Base-by-base conservation (phyloP, 1,140 invertebrate species). In the Contarinia nasturtii region DNA sequence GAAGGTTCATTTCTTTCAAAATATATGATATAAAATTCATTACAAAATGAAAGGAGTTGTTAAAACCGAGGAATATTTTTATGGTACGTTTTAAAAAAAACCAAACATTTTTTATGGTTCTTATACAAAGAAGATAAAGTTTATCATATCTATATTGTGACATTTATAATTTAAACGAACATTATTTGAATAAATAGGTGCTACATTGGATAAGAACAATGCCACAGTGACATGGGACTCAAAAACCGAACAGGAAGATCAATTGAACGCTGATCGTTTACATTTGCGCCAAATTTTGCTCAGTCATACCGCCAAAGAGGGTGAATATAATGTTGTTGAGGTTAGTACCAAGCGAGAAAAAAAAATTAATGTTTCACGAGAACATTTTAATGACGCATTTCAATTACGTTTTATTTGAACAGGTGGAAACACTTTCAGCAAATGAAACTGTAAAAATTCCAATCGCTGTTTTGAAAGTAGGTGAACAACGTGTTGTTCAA, bases 311-410 rank as follows among this genome's bases (percentile, higher is more conserved):
- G 81, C 81, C 4, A 78, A 79, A 54, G 68, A 76, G 22, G 79
- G 80, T 52, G 83, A 86, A 69, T 71, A 82, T 42, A 86, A 86
- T 67, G 82, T 86, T 38, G 69, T 87, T 22, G 77, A 82, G 69
- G 72, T 73, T 55, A 60, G 56, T 41, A 41, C 11, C 3, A 17
- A 17, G 3, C n/a, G n/a, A n/a, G 11, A 41, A 17, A 17, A 17
- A 4, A 41, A 5, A 8, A 8, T 41, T 41, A 3, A 17, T 41
- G 10, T 27, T 27, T 27, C 10, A 5, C 27, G 27, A 5, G n/a
- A 27, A 10, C 27, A 27, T 5, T 27, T 5, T 27, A 10, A 27
- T 5, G 27, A 5, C 10, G 27, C 27, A 27, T 27, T 27, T 27
- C 10, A 5, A 5, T 27, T 10, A 10, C 51, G 4, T 22, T 44